Evolutionary conservation across 2,797 vertebrate genomes (phyloP), one percentile per base, ranked within the genome.

Genomic region (Rhinogobio ventralis): DNA sequence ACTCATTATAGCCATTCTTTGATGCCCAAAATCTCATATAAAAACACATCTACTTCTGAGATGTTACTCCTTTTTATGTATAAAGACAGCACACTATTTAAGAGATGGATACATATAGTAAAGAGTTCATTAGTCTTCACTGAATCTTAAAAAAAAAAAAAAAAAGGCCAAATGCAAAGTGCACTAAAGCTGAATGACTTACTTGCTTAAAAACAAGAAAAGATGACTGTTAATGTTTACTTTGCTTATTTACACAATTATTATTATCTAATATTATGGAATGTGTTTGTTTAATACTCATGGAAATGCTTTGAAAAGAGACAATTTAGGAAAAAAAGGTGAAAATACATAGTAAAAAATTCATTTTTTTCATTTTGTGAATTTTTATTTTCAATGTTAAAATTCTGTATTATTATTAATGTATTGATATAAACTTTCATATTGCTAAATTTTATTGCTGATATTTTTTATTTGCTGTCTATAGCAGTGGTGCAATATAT

Each of bases 381-480:
- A 0, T 64, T 51, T 74, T 62, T 4, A 28, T 42, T 25, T 33
- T 33, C 8, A 39, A 6, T 73, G 19, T 69, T 66, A 79, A 51
- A 25, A 69, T 87, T 86, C 55, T 57, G 85, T 77, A 87, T 87
- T 85, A 39, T 60, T 57, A 57, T 57, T 28, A 28, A 49, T 7
- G 73, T 33, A 55, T 75, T 15, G 9, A 57, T 76, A 76, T 66
- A 30, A 64, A 66, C 10, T 13, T 53, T 55, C 36, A 81, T 23
- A 33, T 19, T 69, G 39, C 25, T 84, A 36, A 25, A 67, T 77
- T 83, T 87, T 85, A 84, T 90, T 88, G 86, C 90, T 93, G 71
- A 91, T 91, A 89, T 94, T 90, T 90, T 88, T 87, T 91, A 93
- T 88, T 91, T 91, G 90, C 92, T 90, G 78, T 87, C 89, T 94